Conservation (phyloP, 2,888 invertebrate species). For the Drosophila subquinaria region DNA sequence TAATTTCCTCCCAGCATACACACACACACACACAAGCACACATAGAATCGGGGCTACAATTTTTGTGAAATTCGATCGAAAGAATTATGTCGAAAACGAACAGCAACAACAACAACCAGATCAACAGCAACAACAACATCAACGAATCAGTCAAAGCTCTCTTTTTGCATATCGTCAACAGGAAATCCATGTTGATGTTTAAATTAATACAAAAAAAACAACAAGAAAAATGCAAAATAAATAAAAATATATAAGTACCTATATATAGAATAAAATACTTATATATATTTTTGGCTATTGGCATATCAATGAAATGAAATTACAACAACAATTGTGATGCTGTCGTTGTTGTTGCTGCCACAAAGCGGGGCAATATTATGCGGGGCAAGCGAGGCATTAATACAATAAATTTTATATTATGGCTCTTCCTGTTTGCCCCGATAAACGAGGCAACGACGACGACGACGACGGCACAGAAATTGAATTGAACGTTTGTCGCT, state of each 20-base stretch:
- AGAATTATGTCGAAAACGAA: constrained; percentile 64
- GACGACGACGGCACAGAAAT: constrained; percentile 41
- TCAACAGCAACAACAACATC: constrained; percentile 32
- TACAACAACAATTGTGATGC: constrained; percentile 37
- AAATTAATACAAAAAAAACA: constrained; percentile 74
- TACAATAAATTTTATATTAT: constrained; percentile 82
- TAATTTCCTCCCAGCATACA: constrained; percentile 56
- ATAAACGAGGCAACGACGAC: constrained; percentile 59
- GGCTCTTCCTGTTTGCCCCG: constrained; percentile 77
- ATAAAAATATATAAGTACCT: constrained; percentile 11
- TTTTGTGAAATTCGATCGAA: constrained; percentile 80
- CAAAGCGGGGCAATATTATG: constrained; percentile 56
- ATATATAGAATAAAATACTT: constrained; percentile 6
- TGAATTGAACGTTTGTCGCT: constrained; percentile 64
- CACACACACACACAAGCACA: neutral
- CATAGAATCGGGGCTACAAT: constrained; percentile 49
- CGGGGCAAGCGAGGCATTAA: constrained; percentile 70
- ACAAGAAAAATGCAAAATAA: constrained; percentile 49
- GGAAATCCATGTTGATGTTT: constrained; percentile 79
- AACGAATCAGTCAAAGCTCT: constrained; percentile 66
- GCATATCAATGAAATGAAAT: constrained; percentile 63
- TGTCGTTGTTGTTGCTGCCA: constrained; percentile 19
- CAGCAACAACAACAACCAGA: constrained; percentile 22
- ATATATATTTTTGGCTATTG: constrained; percentile 44
- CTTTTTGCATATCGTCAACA: constrained; percentile 79